Percentiles rank a stretch among this genome's conserved stretches.
These are phyloP conservation scores for Rhodophaea formosa DNA, from an alignment of 2,888 invertebrate species.

Conservation along the genomic window DNA sequence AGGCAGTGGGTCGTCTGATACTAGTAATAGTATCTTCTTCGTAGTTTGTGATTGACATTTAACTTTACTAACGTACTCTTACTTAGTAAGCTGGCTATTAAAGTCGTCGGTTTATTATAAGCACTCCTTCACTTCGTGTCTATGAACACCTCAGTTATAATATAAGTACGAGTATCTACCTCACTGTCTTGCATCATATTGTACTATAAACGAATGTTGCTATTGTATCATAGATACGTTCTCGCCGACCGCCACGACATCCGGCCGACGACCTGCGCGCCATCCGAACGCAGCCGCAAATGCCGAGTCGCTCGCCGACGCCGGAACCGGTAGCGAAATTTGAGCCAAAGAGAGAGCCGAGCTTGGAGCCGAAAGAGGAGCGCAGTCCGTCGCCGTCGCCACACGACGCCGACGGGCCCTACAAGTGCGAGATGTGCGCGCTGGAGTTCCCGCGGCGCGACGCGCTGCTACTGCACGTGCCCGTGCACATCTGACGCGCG, in stretches of 20 bases:
- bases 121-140: too few species aligned
- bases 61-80: too few species aligned
- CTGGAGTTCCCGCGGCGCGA: slow-evolving; percentile 87
- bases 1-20: too few species aligned
- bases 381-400: slow-evolving; percentile 23
- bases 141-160: too few species aligned
- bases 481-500: slow-evolving; percentile 88
- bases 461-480: slow-evolving; percentile 87
- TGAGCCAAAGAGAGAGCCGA: not conserved
- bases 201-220: not conserved
- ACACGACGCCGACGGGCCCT: slow-evolving; percentile 75
- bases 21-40: too few species aligned
- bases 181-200: too few species aligned
- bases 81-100: too few species aligned
- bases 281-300: slow-evolving; percentile 43
- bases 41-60: too few species aligned
- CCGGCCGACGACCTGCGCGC: slow-evolving; percentile 68
- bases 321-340: not conserved
- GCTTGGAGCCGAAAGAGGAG: not conserved
- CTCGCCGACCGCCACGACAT: slow-evolving; percentile 60
- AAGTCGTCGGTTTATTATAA: too few species aligned
- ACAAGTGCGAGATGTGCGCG: slow-evolving; percentile 91
- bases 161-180: too few species aligned
- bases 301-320: slow-evolving; percentile 19
- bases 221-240: slow-evolving; percentile 38